Evolutionary conservation across 2,113 vertebrate genomes (phyloP).

Genomic region (Acanthochromis polyacanthus): DNA sequence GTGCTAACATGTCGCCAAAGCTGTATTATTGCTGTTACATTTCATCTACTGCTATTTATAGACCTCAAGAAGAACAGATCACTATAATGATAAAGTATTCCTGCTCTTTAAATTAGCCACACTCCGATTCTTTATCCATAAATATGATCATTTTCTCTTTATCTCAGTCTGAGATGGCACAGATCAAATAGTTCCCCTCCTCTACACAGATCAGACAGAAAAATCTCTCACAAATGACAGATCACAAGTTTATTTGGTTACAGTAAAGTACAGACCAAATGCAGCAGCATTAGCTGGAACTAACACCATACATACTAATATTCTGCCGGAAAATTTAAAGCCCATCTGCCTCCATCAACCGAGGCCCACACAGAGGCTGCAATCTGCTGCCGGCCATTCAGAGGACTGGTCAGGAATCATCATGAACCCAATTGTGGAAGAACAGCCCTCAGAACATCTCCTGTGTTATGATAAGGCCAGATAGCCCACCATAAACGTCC

Average conservation of each 20-base stretch:
- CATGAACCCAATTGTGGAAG: constrained; percentile 35
- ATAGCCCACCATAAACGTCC: constrained; percentile 47
- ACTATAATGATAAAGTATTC: constrained; percentile 8
- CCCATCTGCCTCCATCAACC: constrained; percentile 30
- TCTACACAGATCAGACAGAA: neutral
- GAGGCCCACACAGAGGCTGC: constrained; percentile 4
- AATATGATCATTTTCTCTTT: constrained; percentile 6
- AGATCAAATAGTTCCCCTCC: neutral
- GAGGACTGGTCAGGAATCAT: constrained; percentile 35
- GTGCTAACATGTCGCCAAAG: too few species aligned
- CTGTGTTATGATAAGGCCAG: constrained; percentile 50
- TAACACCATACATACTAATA: constrained; percentile 1
- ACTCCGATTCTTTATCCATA: neutral
- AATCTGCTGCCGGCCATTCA: constrained; percentile 50
- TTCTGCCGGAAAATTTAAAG: constrained; percentile 21
- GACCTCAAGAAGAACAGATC: constrained; percentile 5
- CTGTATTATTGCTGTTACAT: too few species aligned
- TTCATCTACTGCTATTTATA: too few species aligned
- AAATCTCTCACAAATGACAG: constrained; percentile 25
- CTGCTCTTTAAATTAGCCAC: constrained; percentile 4
- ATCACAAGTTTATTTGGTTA: neutral
- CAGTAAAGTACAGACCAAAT: neutral
- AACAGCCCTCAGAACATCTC: constrained; percentile 39
- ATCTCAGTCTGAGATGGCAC: neutral
- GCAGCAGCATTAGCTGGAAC: neutral